Evolutionary conservation across 2,797 vertebrate species (phyloP).

Genomic region (Tapera naevia): DNA sequence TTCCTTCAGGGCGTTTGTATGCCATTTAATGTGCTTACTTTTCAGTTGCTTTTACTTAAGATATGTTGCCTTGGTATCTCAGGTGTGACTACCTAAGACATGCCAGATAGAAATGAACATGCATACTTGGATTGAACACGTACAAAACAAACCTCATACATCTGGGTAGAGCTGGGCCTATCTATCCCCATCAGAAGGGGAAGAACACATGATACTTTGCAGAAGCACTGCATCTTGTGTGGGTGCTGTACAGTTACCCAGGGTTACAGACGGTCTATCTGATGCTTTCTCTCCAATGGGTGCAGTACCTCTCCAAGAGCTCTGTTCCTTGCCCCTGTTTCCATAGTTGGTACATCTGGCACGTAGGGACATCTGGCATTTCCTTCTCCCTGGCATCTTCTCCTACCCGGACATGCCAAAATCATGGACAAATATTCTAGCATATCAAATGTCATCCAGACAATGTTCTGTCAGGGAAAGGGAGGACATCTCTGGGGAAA

Average conservation of each 20-base stretch:
- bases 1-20: background rate
- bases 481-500: background rate
- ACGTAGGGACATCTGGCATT: background rate
- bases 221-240: background rate
- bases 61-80: background rate
- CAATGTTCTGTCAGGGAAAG: background rate
- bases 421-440: background rate
- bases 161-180: background rate
- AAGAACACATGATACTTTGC: background rate
- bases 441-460: background rate
- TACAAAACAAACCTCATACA: background rate
- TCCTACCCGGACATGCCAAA: background rate
- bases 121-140: fast-evolving
- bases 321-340: background rate
- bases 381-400: background rate
- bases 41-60: background rate
- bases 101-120: background rate
- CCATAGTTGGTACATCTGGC: background rate
- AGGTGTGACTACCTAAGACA: background rate
- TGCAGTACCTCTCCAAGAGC: background rate
- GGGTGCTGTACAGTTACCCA: background rate
- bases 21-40: background rate
- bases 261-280: fast-evolving
- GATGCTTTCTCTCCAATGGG: background rate
- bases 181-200: background rate